Percentiles rank a stretch among this genome's conserved stretches.
phyloP scores from a whole-genome alignment of 2,113 vertebrate species.

The Hyperopisus bebe region DNA sequence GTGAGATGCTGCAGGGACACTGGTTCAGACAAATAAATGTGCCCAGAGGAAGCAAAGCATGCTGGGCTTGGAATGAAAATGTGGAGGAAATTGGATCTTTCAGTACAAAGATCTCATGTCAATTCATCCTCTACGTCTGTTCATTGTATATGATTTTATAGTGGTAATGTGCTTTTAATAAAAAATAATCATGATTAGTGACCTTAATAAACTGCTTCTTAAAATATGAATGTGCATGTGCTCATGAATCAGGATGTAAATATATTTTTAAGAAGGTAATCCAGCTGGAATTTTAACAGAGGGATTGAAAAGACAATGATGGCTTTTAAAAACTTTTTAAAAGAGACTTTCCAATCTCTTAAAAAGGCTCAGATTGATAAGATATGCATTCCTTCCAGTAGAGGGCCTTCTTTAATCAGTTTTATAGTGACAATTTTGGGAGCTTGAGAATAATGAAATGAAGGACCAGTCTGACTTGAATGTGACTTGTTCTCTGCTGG shows the following conservation, averaged over 20 bases:
- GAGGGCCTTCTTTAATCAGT: constrained; percentile 50
- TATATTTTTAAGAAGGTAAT: not conserved
- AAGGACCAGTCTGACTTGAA: not conserved
- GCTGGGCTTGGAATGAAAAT: not conserved
- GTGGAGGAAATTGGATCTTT: not conserved
- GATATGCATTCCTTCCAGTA: constrained; percentile 39
- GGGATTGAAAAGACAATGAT: not conserved
- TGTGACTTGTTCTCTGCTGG: not conserved
- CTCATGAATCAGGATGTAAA: not conserved
- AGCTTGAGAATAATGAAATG: constrained; percentile 11
- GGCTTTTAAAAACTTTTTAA: not conserved
- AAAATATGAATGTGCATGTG: not conserved
- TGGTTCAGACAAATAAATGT: not conserved
- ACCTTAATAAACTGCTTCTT: constrained; percentile 31
- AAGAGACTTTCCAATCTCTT: not conserved
- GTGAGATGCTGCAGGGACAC: not conserved
- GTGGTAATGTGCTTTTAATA: constrained; percentile 38
- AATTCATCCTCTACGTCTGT: not conserved
- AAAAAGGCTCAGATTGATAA: not conserved
- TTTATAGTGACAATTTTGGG: constrained; percentile 24
- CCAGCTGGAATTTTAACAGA: not conserved
- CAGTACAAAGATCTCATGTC: not conserved
- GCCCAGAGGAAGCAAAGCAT: not conserved
- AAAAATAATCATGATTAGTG: constrained; percentile 26
- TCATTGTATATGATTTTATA: constrained; percentile 23